Conservation (phyloP, 2,113 vertebrate species). For the Addax nasomaculatus region DNA sequence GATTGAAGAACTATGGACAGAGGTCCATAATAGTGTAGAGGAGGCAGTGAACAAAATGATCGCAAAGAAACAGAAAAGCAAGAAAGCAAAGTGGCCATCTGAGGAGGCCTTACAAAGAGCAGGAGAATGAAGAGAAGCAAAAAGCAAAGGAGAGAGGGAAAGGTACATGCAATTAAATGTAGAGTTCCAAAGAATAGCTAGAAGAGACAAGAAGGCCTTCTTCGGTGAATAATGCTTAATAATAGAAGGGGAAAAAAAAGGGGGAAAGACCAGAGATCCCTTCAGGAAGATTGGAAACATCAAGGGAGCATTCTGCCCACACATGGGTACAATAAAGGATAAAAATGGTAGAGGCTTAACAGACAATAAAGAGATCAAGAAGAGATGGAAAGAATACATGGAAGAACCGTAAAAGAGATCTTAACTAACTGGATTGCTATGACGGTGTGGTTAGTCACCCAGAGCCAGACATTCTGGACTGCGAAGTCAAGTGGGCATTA, state of each 20-base stretch:
- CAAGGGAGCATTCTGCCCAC: not conserved
- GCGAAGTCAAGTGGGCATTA: fast-evolving
- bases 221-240: not conserved
- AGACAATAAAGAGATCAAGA: not conserved
- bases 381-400: not conserved
- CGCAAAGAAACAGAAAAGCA: not conserved
- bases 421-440: not conserved
- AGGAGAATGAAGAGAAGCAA: not conserved
- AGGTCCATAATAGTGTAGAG: not conserved
- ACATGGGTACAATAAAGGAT: not conserved
- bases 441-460: not conserved
- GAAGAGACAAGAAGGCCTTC: not conserved
- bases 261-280: not conserved
- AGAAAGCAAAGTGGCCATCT: not conserved
- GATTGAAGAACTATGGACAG: not conserved
- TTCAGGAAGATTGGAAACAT: not conserved
- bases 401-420: not conserved
- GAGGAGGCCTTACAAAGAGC: not conserved
- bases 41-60: not conserved
- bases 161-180: not conserved
- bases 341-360: not conserved
- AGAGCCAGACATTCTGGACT: not conserved
- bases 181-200: not conserved
- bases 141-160: not conserved
- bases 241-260: not conserved